phyloP scores from a whole-genome alignment of 2,113 vertebrate genomes.

The Pelobates fuscus region DNA sequence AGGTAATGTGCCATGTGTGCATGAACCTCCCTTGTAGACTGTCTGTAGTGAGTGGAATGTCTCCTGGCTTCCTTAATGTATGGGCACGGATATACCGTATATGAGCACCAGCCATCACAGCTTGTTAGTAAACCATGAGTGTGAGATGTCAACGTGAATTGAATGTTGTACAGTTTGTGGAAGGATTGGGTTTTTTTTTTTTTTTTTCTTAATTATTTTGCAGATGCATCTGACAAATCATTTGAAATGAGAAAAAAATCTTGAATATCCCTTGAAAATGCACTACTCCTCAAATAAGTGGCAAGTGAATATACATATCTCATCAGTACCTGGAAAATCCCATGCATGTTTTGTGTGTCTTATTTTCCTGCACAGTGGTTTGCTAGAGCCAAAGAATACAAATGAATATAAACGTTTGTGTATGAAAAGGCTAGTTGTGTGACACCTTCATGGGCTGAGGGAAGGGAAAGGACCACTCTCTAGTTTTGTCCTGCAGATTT shows the following conservation, averaged over 20 bases:
- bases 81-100: slow-evolving; percentile 9
- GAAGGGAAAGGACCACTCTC: not conserved
- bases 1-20: slow-evolving; percentile 37
- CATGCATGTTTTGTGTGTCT: not conserved
- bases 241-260: not conserved
- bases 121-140: not conserved
- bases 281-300: not conserved
- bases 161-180: not conserved
- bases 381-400: not conserved
- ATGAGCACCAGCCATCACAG: not conserved
- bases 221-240: slow-evolving; percentile 21
- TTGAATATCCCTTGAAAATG: slow-evolving; percentile 11
- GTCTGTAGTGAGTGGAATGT: slow-evolving; percentile 19
- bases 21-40: slow-evolving; percentile 20
- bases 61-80: not conserved
- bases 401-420: not conserved
- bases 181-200: slow-evolving; percentile 1
- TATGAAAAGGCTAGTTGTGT: not conserved
- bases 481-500: slow-evolving; percentile 27
- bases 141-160: not conserved
- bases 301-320: slow-evolving; percentile 1
- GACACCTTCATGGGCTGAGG: not conserved
- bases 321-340: not conserved
- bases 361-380: not conserved
- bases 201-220: slow-evolving; percentile 9